These are phyloP conservation scores for Leptopilina syphax DNA, from an alignment of 2,888 invertebrate species.

Conservation along the genomic window DNA sequence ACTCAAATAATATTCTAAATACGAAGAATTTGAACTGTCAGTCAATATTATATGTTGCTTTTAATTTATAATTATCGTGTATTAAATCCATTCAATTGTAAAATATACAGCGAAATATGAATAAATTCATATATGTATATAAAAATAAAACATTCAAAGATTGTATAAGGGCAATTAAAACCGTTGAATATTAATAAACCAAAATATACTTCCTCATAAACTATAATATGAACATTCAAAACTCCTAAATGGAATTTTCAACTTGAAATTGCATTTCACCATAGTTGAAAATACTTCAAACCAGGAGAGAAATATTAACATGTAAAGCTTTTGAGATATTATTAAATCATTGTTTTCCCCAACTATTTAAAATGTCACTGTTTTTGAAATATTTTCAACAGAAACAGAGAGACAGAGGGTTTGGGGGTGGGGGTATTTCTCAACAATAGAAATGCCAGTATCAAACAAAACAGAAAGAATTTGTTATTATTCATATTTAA, in stretches of 20 bases:
- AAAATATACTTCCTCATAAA: conserved; percentile 17
- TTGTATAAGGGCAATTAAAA: conserved; percentile 4
- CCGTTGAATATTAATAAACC: conserved; percentile 9
- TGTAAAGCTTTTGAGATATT: conserved; percentile 17
- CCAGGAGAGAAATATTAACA: conserved; percentile 2
- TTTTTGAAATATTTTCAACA: neutral
- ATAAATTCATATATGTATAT: neutral
- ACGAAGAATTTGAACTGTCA: neutral
- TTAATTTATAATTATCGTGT: neutral
- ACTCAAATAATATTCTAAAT: too few species aligned
- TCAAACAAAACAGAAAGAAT: neutral
- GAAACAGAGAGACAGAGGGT: too few species aligned
- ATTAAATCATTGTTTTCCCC: conserved; percentile 8
- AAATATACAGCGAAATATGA: neutral
- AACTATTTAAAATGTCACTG: neutral
- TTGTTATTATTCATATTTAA: neutral
- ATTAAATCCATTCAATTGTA: neutral
- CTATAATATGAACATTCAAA: conserved; percentile 10
- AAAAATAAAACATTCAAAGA: neutral
- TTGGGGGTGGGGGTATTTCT: too few species aligned
- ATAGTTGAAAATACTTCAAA: conserved; percentile 1
- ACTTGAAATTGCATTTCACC: conserved; percentile 17
- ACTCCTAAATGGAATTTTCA: conserved; percentile 15
- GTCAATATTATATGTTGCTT: neutral
- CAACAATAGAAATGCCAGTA: neutral